phyloP scores from a whole-genome alignment of 2,888 invertebrate genomes.

The Lapara coniferarum region DNA sequence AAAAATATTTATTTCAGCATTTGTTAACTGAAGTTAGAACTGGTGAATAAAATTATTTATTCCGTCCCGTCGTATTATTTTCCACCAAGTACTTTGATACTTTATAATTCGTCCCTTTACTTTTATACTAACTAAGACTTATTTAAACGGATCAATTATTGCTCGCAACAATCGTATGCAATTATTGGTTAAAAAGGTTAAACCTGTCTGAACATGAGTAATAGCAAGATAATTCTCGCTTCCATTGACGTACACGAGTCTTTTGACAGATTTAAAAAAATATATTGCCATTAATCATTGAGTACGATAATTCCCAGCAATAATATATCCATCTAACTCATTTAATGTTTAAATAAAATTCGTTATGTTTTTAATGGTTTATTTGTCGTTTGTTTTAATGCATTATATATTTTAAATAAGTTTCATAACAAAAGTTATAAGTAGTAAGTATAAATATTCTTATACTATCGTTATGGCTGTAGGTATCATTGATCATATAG shows the following conservation, averaged over 20 bases:
- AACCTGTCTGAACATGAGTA: too few species aligned
- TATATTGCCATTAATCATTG: too few species aligned
- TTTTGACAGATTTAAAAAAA: too few species aligned
- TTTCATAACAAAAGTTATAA: conserved; percentile 80
- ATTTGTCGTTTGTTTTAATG: conserved; percentile 82
- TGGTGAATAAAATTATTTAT: neutral
- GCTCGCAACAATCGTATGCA: too few species aligned
- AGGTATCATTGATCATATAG: conserved; percentile 68
- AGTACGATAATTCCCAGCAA: too few species aligned
- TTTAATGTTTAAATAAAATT: conserved; percentile 16
- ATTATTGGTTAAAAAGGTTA: too few species aligned
- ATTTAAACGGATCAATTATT: too few species aligned
- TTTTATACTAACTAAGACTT: too few species aligned
- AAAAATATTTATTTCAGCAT: neutral
- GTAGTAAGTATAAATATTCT: conserved; percentile 78
- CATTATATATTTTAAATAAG: conserved; percentile 81
- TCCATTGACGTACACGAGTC: too few species aligned
- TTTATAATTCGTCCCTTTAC: too few species aligned
- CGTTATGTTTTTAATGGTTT: conserved; percentile 43
- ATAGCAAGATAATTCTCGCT: too few species aligned
- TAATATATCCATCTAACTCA: too few species aligned
- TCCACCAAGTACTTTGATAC: neutral
- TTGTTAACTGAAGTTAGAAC: neutral
- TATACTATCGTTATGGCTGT: conserved; percentile 76
- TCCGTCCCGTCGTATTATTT: neutral